Base-by-base conservation (phyloP, 2,888 invertebrate genomes). In the Sphaerophoria rueppellii region DNA sequence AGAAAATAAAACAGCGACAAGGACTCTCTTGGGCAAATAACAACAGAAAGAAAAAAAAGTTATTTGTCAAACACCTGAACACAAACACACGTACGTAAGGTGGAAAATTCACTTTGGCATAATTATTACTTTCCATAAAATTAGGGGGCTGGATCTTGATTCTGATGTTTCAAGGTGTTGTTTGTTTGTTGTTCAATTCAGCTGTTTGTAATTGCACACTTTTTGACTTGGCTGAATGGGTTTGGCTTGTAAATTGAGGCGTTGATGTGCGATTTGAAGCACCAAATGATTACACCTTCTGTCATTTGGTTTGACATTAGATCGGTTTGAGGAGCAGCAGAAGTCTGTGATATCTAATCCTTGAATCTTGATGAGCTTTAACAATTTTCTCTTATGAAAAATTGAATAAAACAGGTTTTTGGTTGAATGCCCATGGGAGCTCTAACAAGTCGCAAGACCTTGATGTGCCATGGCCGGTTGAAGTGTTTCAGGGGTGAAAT, bases 171-270 rank as follows among this genome's bases (percentile, higher is more conserved):
- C 48, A 67, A 54, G 78, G 57, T 55, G 67, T 70, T 63, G 72
- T 70, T 63, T 63, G 48, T 48, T 63, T 70, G 63, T 61, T 35
- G 7, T 70, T 63, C 32, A 43, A 43, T 43, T 63, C 60, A 24
- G 57, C 34, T 37, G 55, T 65, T 67, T 35, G 54, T 74, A 65
- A 79, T 73, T 70, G 58, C 70, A 43, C 4, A 43, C 43, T 43
- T 74, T 24, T 52, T 71, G 58, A 83, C 67, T 80, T 55, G 60
- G 74, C 55, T 69, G 79, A 80, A 71, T 54, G 46, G 11, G 14
- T 16, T 46, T 75, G 48, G 65, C 71, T 40, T 69, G 60, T 55
- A 43, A 48, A 67, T 67, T 61, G 24, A 60, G 54, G 37, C 6
- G 14, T 65, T n/a, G 37, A 57, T 60, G 74, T 60, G 48, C 48